Conservation (phyloP, 1,140 invertebrate genomes). For the Drosophila micromelanica region DNA sequence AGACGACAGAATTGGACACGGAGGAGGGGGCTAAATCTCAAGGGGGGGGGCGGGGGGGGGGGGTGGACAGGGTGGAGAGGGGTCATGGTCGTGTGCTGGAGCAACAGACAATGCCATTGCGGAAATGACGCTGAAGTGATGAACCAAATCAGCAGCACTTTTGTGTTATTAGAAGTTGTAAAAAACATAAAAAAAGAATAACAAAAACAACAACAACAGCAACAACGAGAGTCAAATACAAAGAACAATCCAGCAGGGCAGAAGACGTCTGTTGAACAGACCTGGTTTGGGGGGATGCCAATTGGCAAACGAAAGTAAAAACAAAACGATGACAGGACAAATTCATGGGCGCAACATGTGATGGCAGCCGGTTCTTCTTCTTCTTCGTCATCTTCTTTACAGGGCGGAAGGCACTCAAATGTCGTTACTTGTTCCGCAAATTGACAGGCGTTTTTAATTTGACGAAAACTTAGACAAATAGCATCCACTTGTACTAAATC, state of each 20-base stretch:
- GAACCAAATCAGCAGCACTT: constrained; percentile 79
- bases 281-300: constrained; percentile 10
- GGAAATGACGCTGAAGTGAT: constrained; percentile 72
- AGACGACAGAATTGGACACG: constrained; percentile 26
- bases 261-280: not conserved
- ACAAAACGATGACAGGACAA: constrained; percentile 56
- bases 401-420: constrained; percentile 22
- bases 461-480: constrained; percentile 32
- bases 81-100: too few relatives aligned
- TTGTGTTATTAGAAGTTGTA: constrained; percentile 78
- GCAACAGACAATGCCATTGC: constrained; percentile 55
- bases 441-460: constrained; percentile 47
- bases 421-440: constrained; percentile 30
- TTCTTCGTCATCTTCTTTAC: not conserved
- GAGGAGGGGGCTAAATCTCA: not conserved
- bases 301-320: constrained; percentile 25
- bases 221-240: not conserved
- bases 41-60: not conserved
- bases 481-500: constrained; percentile 22
- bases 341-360: constrained; percentile 66
- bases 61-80: not conserved
- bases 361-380: constrained; percentile 18
- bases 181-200: constrained; percentile 47
- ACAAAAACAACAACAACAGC: not conserved
- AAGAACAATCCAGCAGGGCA: constrained; percentile 26